Conservation (phyloP, 2,113 vertebrate species). For the Chlamydotis undulata region DNA sequence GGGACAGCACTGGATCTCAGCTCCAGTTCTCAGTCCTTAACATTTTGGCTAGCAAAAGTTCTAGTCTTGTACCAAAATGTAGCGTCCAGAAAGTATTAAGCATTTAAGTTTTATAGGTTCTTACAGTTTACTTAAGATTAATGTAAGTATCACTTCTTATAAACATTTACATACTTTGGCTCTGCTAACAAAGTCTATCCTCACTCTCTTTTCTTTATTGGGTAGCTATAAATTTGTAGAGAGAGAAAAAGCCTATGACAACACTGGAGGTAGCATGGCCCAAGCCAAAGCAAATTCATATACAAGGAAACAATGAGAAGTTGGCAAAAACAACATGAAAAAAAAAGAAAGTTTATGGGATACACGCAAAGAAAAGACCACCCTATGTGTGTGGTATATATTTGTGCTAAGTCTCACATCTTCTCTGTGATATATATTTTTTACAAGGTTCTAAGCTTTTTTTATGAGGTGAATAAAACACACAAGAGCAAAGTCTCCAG, state of each 20-base stretch:
- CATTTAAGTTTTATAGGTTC: background rate
- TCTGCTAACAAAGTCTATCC: constrained; percentile 11
- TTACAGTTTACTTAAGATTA: constrained; percentile 47
- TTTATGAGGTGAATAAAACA: constrained; percentile 66
- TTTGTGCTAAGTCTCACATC: constrained; percentile 54
- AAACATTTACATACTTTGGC: constrained; percentile 42
- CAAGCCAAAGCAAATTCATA: constrained; percentile 32
- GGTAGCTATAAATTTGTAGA: background rate
- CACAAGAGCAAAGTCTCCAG: constrained; percentile 54
- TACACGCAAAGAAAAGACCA: background rate
- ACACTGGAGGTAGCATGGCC: background rate
- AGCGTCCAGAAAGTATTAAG: background rate
- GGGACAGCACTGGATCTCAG: background rate
- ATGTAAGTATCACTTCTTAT: background rate
- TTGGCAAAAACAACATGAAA: background rate
- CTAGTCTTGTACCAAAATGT: background rate
- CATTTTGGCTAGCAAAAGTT: background rate
- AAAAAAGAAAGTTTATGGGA: background rate
- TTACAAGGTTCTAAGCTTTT: constrained; percentile 65
- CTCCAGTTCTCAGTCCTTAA: background rate
- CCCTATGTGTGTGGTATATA: constrained; percentile 23
- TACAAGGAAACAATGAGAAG: constrained; percentile 23
- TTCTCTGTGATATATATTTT: constrained; percentile 48
- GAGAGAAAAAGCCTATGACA: background rate
- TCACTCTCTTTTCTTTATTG: background rate